These are phyloP conservation scores for Scaptomyza caliginosa DNA, from an alignment of 2,888 invertebrate species.

Conservation along the genomic window DNA sequence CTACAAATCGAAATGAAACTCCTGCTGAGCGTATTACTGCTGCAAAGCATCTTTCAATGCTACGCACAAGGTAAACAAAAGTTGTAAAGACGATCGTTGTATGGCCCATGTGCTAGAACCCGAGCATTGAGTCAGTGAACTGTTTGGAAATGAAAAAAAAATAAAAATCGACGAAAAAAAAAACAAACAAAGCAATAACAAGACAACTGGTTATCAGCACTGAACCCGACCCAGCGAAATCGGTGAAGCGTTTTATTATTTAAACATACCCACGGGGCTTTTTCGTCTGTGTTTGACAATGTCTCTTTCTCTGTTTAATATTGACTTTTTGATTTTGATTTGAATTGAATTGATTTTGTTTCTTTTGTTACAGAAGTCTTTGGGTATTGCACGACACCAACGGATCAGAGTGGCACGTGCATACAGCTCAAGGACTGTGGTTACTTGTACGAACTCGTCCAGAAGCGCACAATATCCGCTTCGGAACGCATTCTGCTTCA, in stretches of 20 bases:
- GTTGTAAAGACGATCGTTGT: background rate
- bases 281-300: slow-evolving; percentile 1
- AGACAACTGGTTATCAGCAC: slow-evolving; percentile 59
- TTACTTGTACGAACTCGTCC: slow-evolving; percentile 63
- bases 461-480: slow-evolving; percentile 34
- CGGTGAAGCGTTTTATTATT: slow-evolving; percentile 8
- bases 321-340: slow-evolving; percentile 1
- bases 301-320: background rate
- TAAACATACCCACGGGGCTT: slow-evolving; percentile 24
- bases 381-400: slow-evolving; percentile 73
- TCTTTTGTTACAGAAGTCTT: slow-evolving; percentile 51
- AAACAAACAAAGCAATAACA: slow-evolving; percentile 20
- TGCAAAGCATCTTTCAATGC: slow-evolving; percentile 18
- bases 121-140: slow-evolving; percentile 10
- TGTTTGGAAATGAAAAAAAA: too few relatives aligned
- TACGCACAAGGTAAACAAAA: slow-evolving; percentile 41
- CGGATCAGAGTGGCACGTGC: slow-evolving; percentile 63
- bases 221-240: slow-evolving; percentile 61
- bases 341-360: background rate
- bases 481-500: slow-evolving; percentile 84
- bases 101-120: background rate
- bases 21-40: slow-evolving; percentile 30
- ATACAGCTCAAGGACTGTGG: slow-evolving; percentile 64
- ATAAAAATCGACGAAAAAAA: slow-evolving; percentile 21
- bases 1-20: slow-evolving; percentile 25